Base-by-base conservation (phyloP, 1,140 invertebrate genomes). In the Saccostrea glomerata region DNA sequence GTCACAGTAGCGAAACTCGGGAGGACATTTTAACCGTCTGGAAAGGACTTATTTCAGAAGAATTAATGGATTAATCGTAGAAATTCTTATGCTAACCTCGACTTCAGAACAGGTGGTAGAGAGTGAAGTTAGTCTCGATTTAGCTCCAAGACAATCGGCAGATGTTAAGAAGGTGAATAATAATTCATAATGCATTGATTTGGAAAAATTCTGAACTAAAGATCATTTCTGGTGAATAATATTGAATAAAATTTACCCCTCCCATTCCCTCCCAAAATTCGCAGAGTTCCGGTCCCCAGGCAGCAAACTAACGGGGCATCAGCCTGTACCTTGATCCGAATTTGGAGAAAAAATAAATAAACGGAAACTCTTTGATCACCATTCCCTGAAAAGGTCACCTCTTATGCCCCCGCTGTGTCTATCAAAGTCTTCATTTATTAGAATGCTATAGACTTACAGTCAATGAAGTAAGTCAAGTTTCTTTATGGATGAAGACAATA, bases 191-290 rank as follows among this genome's bases (percentile, higher is more conserved):
- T 30, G 25, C 70, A 25, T 73, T 25, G 25, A 30, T 73, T 30
- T 25, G 25, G 70, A 36, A 73, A 20, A n/a, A 63, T 36, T 36
- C 23, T 30, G 11, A 73, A 30, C 70, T 73, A 30, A 73, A 73
- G 25, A 73, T 25, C 23, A 73, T 73, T 73, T 73, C 58, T 73
- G 70, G 12, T 25, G 70, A 73, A 73, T 73, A 73, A 73, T 73
- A 73, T 73, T 73, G 70, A 73, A 73, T 73, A 73, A 25, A 73
- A 73, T 30, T 73, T 25, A 73, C 70, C 30, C 23, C 70, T 73
- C 70, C 70, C 70, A 2, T 63, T 36, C 70, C 70, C 70, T 73
- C 70, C 70, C 70, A 23, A 30, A 30, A 11, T 30, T 25, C 23
- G 30, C 25, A 30, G 7, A 73, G 70, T 73, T 73, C 70, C 70